These are phyloP conservation scores for Melinaea menophilus DNA, from an alignment of 2,888 invertebrate genomes.

Conservation along the genomic window DNA sequence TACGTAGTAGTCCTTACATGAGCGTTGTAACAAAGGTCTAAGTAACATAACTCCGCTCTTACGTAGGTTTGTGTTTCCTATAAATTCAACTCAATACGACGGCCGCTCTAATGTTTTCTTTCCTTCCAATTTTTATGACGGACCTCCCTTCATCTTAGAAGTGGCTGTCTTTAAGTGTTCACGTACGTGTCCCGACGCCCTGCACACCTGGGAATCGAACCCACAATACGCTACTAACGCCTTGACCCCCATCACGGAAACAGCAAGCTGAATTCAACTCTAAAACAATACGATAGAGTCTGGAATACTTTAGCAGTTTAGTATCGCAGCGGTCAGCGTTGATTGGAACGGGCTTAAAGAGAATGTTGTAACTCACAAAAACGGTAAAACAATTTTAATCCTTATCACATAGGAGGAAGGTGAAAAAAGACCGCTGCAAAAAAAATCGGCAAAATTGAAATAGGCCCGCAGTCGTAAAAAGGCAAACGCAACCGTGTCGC, in stretches of 20 bases:
- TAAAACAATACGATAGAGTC: conserved; percentile 33
- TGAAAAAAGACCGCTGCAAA: conserved; percentile 20
- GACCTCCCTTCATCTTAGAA: conserved; percentile 73
- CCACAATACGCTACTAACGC: conserved; percentile 70
- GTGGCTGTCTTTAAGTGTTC: conserved; percentile 73
- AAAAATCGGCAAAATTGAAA: conserved; percentile 70
- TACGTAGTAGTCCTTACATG: neutral
- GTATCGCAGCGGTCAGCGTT: conserved; percentile 58
- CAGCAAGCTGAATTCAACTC: conserved; percentile 38
- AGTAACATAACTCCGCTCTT: conserved; percentile 20
- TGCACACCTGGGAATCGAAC: conserved; percentile 77
- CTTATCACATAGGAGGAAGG: conserved; percentile 32
- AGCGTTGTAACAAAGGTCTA: neutral
- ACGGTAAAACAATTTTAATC: conserved; percentile 35
- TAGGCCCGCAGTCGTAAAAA: conserved; percentile 62
- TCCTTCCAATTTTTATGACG: conserved; percentile 75
- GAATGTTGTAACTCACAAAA: conserved; percentile 42
- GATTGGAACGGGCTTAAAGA: conserved; percentile 50
- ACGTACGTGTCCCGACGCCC: conserved; percentile 69
- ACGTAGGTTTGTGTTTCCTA: conserved; percentile 17
- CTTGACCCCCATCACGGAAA: conserved; percentile 55
- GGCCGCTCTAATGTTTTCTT: conserved; percentile 45
- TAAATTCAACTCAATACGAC: conserved; percentile 31
- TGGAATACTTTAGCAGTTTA: conserved; percentile 29
- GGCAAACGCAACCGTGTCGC: conserved; percentile 66